Base-by-base conservation (phyloP, 1,140 invertebrate species). In the Oedothorax gibbosus region DNA sequence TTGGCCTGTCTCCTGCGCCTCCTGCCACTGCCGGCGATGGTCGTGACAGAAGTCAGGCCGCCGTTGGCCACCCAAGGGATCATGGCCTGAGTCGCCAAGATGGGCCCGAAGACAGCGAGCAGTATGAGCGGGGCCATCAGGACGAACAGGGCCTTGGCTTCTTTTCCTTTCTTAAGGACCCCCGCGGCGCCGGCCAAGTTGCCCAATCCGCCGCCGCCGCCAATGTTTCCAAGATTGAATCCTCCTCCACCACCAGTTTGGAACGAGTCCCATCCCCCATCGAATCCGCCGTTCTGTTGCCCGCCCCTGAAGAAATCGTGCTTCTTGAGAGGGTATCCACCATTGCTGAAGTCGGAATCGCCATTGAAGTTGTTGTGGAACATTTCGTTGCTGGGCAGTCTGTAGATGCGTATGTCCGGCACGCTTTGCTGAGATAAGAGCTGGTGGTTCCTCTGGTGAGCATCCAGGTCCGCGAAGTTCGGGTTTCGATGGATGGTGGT, bases 71-170 rank as follows among this genome's bases (percentile, higher is more conserved):
- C 62, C 81, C 81, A 84, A 11, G 81, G 81, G 7, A 84, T 51
- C 81, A 84, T 84, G n/a, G 81, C 60, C 18, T 84, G 81, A 49
- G 71, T 84, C 9, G 81, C 81, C 14, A 84, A 51, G 56, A 84
- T 66, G 0, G 81, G 81, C 9, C 81, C 81, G 15, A 84, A 84
- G 51, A 76, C 81, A 4, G 81, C 81, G 9, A 84, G 54, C 4
- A 84, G 62, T n/a, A 84, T 76, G 51, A 84, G 68, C 20, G 81
- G 81, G 5, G 73, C 81, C 81, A 84, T 66, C 51, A 84, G 20
- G 15, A 84, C 53, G 35, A 84, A 84, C n/a, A 84, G 50, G 7
- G 81, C 62, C 35, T 84, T 84, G 4, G 81, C 81, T n/a, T 76
- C 81, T 57, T 66, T 76, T 0, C 71, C 73, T 62, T 76, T 75